These are phyloP conservation scores for Caenorhabditis remanei DNA, from an alignment of 1,140 invertebrate species.

Conservation along the genomic window DNA sequence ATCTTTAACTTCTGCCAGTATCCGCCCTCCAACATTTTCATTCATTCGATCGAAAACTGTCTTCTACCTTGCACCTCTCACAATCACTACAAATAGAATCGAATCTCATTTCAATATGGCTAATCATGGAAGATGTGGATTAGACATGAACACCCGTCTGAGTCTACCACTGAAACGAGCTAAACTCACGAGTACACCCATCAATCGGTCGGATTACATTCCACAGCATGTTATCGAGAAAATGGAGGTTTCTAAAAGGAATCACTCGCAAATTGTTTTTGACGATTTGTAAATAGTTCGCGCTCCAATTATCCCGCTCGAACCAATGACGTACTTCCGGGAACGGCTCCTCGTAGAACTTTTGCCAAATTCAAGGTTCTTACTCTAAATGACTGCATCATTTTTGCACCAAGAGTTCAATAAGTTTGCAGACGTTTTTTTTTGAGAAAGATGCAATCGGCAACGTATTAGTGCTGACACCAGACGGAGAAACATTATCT, in stretches of 20 bases:
- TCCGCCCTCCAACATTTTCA: background rate
- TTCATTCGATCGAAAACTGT: background rate
- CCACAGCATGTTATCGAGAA: slow-evolving; percentile 37
- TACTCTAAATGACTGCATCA: too few relatives aligned
- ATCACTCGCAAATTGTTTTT: slow-evolving; percentile 37
- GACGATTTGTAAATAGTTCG: slow-evolving; percentile 21
- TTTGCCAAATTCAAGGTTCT: too few relatives aligned
- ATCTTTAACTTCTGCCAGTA: background rate
- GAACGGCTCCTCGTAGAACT: too few relatives aligned
- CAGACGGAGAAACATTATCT: too few relatives aligned
- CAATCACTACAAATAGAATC: background rate
- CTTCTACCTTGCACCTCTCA: background rate
- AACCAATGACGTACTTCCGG: background rate
- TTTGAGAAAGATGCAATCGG: too few relatives aligned
- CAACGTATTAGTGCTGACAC: too few relatives aligned
- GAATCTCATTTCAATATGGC: slow-evolving; percentile 56
- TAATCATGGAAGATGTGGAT: slow-evolving; percentile 1
- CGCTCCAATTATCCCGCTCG: slow-evolving; percentile 10
- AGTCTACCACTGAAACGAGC: slow-evolving; percentile 58
- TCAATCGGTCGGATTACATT: background rate
- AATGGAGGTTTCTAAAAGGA: background rate
- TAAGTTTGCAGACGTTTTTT: too few relatives aligned
- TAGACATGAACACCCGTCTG: background rate
- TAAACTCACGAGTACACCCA: slow-evolving; percentile 1
- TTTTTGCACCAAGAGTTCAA: too few relatives aligned